Conservation (phyloP, 2,113 vertebrate genomes). For the Rhinichthys klamathensis region DNA sequence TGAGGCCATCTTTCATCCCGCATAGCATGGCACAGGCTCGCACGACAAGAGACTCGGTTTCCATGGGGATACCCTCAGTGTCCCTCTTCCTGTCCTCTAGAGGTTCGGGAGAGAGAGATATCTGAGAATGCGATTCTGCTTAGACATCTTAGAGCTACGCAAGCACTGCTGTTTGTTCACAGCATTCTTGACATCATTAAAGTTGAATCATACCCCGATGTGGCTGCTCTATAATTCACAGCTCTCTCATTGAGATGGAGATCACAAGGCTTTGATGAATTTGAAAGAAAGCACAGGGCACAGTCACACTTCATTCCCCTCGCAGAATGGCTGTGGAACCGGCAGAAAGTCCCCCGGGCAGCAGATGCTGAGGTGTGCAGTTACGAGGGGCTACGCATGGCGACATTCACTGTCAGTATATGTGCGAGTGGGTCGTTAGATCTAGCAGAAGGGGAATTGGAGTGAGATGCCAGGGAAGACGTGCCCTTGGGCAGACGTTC, state of each 20-base stretch:
- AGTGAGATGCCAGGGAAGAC: not conserved
- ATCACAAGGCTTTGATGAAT: constrained; percentile 45
- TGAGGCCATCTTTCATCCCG: constrained; percentile 53
- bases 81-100: constrained; percentile 43
- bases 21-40: not conserved
- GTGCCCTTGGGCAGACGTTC: constrained; percentile 13
- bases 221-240: constrained; percentile 49
- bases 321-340: not conserved
- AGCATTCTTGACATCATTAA: constrained; percentile 45
- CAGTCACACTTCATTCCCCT: constrained; percentile 11
- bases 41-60: constrained; percentile 47
- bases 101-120: constrained; percentile 29
- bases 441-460: not conserved
- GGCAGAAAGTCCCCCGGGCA: constrained; percentile 23
- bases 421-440: not conserved
- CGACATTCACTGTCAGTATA: constrained; percentile 13
- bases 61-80: constrained; percentile 56
- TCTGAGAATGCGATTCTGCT: not conserved
- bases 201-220: constrained; percentile 46
- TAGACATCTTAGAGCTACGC: constrained; percentile 22
- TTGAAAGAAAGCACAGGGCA: constrained; percentile 12
- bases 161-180: constrained; percentile 43
- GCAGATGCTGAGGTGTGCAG: constrained; percentile 21
- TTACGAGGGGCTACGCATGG: not conserved
- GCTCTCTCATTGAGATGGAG: constrained; percentile 38